Conservation (phyloP, 2,797 vertebrate genomes). For the Odontamblyopus lacepedii region DNA sequence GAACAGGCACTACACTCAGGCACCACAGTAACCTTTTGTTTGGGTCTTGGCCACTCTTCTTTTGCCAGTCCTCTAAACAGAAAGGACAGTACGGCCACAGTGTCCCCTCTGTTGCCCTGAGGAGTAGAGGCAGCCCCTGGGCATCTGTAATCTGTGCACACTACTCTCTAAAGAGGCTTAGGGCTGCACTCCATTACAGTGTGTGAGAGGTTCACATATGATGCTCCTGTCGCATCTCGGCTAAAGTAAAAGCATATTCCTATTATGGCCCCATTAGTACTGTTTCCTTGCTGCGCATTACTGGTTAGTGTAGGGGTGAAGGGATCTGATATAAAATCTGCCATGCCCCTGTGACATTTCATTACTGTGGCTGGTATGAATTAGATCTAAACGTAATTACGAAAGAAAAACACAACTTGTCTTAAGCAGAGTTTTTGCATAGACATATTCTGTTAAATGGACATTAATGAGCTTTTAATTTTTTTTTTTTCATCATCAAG, state of each 20-base stretch:
- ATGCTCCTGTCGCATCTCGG: conserved; percentile 38
- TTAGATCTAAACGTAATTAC: too few relatives aligned
- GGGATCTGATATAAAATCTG: neutral
- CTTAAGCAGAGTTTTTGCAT: neutral
- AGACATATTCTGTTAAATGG: neutral
- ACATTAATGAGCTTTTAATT: neutral
- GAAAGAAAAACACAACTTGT: neutral
- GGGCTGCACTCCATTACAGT: conserved; percentile 65
- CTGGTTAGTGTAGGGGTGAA: neutral
- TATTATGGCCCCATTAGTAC: conserved; percentile 25
- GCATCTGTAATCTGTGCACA: conserved; percentile 79
- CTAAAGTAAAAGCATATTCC: conserved; percentile 47
- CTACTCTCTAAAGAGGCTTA: conserved; percentile 73
- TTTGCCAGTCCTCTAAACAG: conserved; percentile 61
- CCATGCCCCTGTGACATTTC: neutral
- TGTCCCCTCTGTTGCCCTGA: conserved; percentile 51
- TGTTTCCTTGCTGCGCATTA: neutral
- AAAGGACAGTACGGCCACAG: conserved; percentile 60
- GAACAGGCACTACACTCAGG: conserved; percentile 67
- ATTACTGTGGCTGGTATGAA: neutral
- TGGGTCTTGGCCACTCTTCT: conserved; percentile 64
- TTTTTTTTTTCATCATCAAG: too few relatives aligned
- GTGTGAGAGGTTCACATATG: conserved; percentile 40
- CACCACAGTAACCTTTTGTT: conserved; percentile 72
- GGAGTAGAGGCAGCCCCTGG: conserved; percentile 68